Conservation (phyloP, 2,888 invertebrate genomes). For the Euproctis similis region DNA sequence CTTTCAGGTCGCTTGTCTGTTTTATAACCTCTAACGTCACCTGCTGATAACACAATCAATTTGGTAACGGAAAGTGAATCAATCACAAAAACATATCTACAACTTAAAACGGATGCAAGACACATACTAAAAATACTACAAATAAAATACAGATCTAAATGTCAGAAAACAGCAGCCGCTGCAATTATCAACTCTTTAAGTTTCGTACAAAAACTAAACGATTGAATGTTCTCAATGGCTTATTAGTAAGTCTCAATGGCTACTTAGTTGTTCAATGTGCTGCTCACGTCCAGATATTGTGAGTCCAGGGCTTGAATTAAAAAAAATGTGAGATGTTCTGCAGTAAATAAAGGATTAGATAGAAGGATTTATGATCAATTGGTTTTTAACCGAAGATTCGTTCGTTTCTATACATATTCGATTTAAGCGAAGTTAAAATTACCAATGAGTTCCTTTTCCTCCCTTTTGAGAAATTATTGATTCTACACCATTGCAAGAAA, state of each 20-base stretch:
- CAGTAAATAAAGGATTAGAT: neutral
- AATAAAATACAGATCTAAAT: neutral
- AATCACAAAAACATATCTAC: too few relatives aligned
- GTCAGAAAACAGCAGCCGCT: neutral
- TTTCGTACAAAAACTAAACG: constrained; percentile 3
- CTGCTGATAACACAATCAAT: too few relatives aligned
- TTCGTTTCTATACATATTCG: neutral
- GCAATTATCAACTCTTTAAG: neutral
- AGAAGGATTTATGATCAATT: neutral
- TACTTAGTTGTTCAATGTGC: neutral
- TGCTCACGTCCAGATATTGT: neutral
- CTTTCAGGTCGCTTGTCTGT: too few relatives aligned
- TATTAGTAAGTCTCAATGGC: neutral
- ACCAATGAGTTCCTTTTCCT: too few relatives aligned
- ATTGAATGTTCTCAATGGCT: neutral
- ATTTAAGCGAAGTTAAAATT: too few relatives aligned
- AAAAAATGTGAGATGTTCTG: neutral
- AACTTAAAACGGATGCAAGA: neutral
- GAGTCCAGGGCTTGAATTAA: neutral
- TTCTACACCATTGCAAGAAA: too few relatives aligned
- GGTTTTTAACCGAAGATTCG: neutral
- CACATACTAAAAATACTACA: neutral
- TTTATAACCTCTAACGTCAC: too few relatives aligned
- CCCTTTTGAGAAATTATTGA: too few relatives aligned
- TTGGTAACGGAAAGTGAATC: too few relatives aligned